phyloP scores from a whole-genome alignment of 1,140 invertebrate genomes.

The Cotesia typhae region DNA sequence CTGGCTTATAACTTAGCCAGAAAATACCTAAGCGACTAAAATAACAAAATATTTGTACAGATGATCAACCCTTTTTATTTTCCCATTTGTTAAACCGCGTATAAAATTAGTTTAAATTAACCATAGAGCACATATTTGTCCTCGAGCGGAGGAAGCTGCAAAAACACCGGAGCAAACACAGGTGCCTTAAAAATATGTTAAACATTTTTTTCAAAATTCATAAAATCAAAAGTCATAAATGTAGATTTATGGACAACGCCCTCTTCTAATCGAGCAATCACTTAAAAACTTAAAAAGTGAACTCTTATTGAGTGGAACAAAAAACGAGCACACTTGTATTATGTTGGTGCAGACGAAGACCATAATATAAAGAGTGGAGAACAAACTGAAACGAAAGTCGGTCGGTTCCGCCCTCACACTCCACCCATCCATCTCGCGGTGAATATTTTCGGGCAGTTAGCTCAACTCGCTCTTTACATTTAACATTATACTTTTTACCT shows the following conservation, averaged over 20 bases:
- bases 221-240: too few relatives aligned
- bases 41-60: constrained; percentile 63
- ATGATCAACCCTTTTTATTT: constrained; percentile 47
- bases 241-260: constrained; percentile 52
- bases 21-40: constrained; percentile 54
- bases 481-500: constrained; percentile 38
- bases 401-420: constrained; percentile 55
- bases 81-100: constrained; percentile 65
- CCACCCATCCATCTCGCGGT: constrained; percentile 60
- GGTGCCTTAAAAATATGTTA: too few relatives aligned
- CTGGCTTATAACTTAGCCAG: background rate
- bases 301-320: constrained; percentile 41
- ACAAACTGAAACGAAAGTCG: constrained; percentile 54
- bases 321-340: constrained; percentile 21
- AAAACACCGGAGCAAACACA: too few relatives aligned
- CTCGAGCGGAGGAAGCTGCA: constrained; percentile 31
- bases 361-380: constrained; percentile 39
- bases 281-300: constrained; percentile 42
- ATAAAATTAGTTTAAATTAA: constrained; percentile 57
- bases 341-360: background rate
- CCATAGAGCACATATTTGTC: constrained; percentile 4
- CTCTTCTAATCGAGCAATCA: constrained; percentile 57
- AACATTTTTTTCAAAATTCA: too few relatives aligned
- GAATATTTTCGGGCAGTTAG: constrained; percentile 55
- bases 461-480: too few relatives aligned